Base-by-base conservation (phyloP, 1,140 invertebrate species). In the Drosophila mojavensis region DNA sequence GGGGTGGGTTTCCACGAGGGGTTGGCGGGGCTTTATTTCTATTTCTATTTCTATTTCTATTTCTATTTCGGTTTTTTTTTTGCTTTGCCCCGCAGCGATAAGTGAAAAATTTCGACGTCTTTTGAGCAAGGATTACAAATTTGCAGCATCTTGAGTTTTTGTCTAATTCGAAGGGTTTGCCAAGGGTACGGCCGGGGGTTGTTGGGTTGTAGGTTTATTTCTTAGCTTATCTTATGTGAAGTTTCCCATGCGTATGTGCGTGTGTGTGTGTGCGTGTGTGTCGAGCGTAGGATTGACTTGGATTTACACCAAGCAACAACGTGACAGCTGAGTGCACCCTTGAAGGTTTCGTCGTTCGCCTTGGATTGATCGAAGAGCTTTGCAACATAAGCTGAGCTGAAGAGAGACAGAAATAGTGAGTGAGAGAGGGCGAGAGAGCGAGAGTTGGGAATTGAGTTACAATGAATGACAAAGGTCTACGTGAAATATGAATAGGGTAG, bases 401-500 rank as follows among this genome's bases (percentile, higher is more conserved):
- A 10, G 26, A 53, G 28, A 51, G 20, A 24, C 3, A 3, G 20
- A 24, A 24, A 24, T 24, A 24, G 20, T 1, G 20, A 24, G 3
- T 24, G 20, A 24, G 20, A 24, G 3, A 2, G 20, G 3, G 20
- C 20, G 20, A 24, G 20, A 24, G 20, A 10, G 26, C 43, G 28
- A 51, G 9, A 39, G n/a, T 64, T 60, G 64, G 36, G 68, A 73
- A 65, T 81, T 71, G 73, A 68, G 79, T 84, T 70, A 69, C 81
- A 85, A 74, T 77, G 65, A 77, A 82, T 82, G 74, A 85, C 60
- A 82, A 69, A 79, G 82, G 82, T 79, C 82, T 79, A 69, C 72
- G 56, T 82, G 82, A 79, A 88, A 85, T 85, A 79, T 85, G 82
- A 85, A 88, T 85, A 85, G 82, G 82, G 83, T 85, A 85, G 82